Percentiles rank a stretch among this genome's conserved stretches.
These are phyloP conservation scores for Ditylenchus weischeri DNA, from an alignment of 2,888 invertebrate genomes.

Conservation along the genomic window DNA sequence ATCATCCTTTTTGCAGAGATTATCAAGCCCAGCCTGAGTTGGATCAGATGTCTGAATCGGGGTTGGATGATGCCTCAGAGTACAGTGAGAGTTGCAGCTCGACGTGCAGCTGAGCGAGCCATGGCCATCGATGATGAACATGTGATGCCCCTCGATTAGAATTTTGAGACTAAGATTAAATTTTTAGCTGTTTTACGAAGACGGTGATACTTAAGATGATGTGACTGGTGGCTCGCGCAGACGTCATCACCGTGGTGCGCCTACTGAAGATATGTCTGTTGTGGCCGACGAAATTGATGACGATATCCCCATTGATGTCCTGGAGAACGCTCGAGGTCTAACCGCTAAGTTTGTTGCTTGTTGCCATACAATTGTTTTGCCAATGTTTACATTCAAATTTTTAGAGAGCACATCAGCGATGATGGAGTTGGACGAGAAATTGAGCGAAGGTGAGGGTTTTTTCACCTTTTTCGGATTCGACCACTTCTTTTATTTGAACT, in stretches of 20 bases:
- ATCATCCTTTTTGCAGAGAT: constrained; percentile 68
- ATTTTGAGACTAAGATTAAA: not conserved
- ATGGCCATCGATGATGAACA: constrained; percentile 65
- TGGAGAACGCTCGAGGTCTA: constrained; percentile 94
- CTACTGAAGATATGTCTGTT: constrained; percentile 19
- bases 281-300: constrained; percentile 63
- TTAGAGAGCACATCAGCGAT: constrained; percentile 92
- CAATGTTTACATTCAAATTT: not conserved
- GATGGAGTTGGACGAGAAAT: constrained; percentile 92
- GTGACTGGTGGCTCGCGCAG: constrained; percentile 21
- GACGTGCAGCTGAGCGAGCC: constrained; percentile 84
- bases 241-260: constrained; percentile 22
- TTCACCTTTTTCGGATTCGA: not conserved
- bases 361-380: no score
- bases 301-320: constrained; percentile 75
- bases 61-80: constrained; percentile 78
- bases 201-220: constrained; percentile 39
- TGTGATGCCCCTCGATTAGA: constrained; percentile 9
- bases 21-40: constrained; percentile 92
- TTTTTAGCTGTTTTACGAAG: constrained; percentile 49
- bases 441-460: constrained; percentile 71
- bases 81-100: constrained; percentile 74
- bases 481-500: not conserved
- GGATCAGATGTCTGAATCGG: constrained; percentile 83
- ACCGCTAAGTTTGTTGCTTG: constrained; percentile 64